Base-by-base conservation (phyloP, 2,113 vertebrate species). In the Perca flavescens region DNA sequence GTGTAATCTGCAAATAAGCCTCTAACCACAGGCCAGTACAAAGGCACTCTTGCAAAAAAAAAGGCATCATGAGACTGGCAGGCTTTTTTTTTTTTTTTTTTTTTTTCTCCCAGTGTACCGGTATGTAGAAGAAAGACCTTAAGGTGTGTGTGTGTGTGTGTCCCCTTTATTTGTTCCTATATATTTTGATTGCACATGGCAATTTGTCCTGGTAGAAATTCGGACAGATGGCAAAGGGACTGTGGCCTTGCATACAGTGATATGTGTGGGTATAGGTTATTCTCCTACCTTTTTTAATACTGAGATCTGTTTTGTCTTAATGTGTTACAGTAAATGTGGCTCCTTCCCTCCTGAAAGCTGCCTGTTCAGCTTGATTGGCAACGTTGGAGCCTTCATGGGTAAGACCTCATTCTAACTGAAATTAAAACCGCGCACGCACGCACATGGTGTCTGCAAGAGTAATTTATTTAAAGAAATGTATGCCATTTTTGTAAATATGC, bases 351-450 rank as follows among this genome's bases (percentile, higher is more conserved):
- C 97, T 4, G 97, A 98, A 91, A 98, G 97, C 93, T 98, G 97
- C 80, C 94, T 98, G 88, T 98, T 98, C 95, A 98, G 97, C 88
- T 95, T 98, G 86, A 97, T 98, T 58, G 96, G 97, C 67, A 98
- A 98, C 65, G 85, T 97, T 47, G 97, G 97, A 89, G 97, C 97
- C 80, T 97, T 98, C 92, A 97, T 97, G 97, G 97, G 97, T 98
- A 89, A 96, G 96, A 87, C 54, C 0, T 53, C 7, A 2, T 11
- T 25, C 13, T 1, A 47, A 22, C 46, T 62, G 14, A 21, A 56
- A 52, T 17, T 56, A n/a, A 69, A 28, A 11, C 34, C 36, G 11
- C 9, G 10, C 40, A 43, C 9, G 10, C 40, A 62, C 16, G 22
- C 34, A 61, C 40, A 67, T 10, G 1, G 4, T 21, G 19, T 47